A percentile compares a stretch with the other conserved stretches of the same genome.
Conservation (phyloP, 2,888 invertebrate species). For the Sisyra nigra region DNA sequence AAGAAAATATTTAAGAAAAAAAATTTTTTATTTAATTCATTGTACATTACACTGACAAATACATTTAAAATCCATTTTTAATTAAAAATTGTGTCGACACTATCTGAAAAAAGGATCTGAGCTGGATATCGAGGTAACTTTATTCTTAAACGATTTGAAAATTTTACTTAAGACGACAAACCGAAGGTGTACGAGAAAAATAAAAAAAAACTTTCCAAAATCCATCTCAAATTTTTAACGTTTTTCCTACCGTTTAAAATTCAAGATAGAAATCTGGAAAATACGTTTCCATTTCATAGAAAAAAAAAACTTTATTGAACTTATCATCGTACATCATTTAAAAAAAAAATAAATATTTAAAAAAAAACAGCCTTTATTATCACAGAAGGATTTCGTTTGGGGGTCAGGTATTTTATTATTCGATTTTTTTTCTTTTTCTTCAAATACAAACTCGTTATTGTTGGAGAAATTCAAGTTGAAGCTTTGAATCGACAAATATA, state of each 20-base stretch:
- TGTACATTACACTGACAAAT: slow-evolving; percentile 1
- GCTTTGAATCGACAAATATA: background rate
- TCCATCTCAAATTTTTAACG: slow-evolving; percentile 19
- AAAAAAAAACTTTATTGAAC: slow-evolving; percentile 11
- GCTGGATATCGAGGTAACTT: background rate
- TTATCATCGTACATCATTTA: background rate
- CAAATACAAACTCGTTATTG: too few species aligned
- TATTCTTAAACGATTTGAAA: background rate
- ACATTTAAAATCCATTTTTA: too few species aligned
- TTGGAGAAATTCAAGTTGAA: too few species aligned
- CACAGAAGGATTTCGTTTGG: slow-evolving; percentile 6
- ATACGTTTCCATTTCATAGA: too few species aligned
- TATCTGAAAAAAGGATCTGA: too few species aligned
- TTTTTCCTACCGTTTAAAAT: slow-evolving; percentile 11
- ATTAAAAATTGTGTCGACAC: too few species aligned
- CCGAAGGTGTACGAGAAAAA: background rate
- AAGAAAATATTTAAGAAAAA: background rate
- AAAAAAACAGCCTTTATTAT: background rate
- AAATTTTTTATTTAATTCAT: slow-evolving; percentile 2
- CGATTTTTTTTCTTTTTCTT: too few species aligned
- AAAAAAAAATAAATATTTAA: slow-evolving; percentile 1
- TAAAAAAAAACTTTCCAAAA: slow-evolving; percentile 23
- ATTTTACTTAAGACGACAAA: background rate
- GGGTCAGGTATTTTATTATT: too few species aligned
- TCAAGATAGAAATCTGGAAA: slow-evolving; percentile 23